These are phyloP conservation scores for Oreochromis spilurus DNA, from an alignment of 2,113 vertebrate genomes.

Conservation along the genomic window DNA sequence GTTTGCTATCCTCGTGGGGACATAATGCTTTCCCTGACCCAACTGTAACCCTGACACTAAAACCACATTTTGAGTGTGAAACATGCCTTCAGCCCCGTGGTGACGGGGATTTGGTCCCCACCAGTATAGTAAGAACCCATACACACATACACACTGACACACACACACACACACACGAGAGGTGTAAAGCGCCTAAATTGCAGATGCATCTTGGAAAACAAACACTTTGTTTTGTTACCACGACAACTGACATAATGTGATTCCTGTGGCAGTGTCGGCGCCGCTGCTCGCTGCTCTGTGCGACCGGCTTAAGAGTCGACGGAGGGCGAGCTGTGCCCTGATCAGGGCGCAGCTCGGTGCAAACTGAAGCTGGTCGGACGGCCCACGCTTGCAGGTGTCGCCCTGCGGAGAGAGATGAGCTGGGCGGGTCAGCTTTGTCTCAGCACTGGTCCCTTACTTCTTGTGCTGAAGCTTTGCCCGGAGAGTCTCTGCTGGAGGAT, in stretches of 20 bases:
- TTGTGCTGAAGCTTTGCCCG: slow-evolving; percentile 21
- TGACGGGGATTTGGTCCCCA: neutral
- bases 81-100: neutral
- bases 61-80: neutral
- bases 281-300: slow-evolving; percentile 64
- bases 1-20: neutral
- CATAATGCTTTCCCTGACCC: neutral
- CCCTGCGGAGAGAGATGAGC: slow-evolving; percentile 61
- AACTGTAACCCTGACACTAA: neutral
- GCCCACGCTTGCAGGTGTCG: slow-evolving; percentile 46
- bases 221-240: slow-evolving; percentile 81
- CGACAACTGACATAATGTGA: slow-evolving; percentile 78
- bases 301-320: slow-evolving; percentile 68
- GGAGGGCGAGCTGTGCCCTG: slow-evolving; percentile 40
- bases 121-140: neutral
- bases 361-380: slow-evolving; percentile 57
- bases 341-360: slow-evolving; percentile 1
- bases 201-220: slow-evolving; percentile 78
- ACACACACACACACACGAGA: slow-evolving; percentile 59
- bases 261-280: slow-evolving; percentile 66
- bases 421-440: slow-evolving; percentile 42
- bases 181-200: slow-evolving; percentile 78
- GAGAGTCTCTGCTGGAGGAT: slow-evolving; percentile 32
- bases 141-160: neutral
- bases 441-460: slow-evolving; percentile 24